A percentile compares a stretch with the other conserved stretches of the same genome.
Evolutionary conservation across 1,140 invertebrate species (phyloP).

Genomic region (Gonioctena quinquepunctata): DNA sequence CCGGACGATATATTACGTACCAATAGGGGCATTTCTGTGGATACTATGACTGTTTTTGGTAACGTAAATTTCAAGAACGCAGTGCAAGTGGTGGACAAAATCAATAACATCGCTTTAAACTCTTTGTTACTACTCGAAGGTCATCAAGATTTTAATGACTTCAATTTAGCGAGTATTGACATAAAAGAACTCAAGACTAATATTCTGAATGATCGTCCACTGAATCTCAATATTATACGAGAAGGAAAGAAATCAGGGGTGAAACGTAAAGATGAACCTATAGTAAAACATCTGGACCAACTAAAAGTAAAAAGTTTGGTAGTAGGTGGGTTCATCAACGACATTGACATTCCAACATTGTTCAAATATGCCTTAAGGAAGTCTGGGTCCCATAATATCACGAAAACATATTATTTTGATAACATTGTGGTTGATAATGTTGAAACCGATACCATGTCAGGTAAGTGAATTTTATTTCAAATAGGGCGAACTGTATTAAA

Average conservation of each 20-base stretch:
- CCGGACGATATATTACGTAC: conserved; percentile 34
- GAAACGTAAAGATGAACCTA: neutral
- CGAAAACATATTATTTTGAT: conserved; percentile 39
- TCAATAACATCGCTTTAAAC: conserved; percentile 37
- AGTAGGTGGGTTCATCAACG: conserved; percentile 49
- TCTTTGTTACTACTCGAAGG: conserved; percentile 34
- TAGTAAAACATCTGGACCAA: conserved; percentile 4
- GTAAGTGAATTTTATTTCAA: conserved; percentile 1
- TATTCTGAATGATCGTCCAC: conserved; percentile 26
- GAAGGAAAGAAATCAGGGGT: neutral
- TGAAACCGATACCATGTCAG: neutral
- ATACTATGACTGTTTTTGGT: conserved; percentile 37
- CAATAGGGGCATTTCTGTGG: conserved; percentile 24
- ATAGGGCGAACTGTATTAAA: too few relatives aligned
- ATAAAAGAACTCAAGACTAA: conserved; percentile 27
- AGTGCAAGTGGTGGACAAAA: conserved; percentile 25
- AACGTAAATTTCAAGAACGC: conserved; percentile 28
- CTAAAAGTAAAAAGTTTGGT: conserved; percentile 40
- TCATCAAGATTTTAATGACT: conserved; percentile 41
- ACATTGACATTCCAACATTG: conserved; percentile 43
- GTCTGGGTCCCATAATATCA: conserved; percentile 39
- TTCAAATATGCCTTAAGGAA: conserved; percentile 45
- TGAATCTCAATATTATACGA: neutral
- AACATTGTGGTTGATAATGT: conserved; percentile 29
- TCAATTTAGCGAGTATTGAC: conserved; percentile 20